Evolutionary conservation across 2,888 invertebrate genomes (phyloP).

Genomic region (Harmothoe impar): DNA sequence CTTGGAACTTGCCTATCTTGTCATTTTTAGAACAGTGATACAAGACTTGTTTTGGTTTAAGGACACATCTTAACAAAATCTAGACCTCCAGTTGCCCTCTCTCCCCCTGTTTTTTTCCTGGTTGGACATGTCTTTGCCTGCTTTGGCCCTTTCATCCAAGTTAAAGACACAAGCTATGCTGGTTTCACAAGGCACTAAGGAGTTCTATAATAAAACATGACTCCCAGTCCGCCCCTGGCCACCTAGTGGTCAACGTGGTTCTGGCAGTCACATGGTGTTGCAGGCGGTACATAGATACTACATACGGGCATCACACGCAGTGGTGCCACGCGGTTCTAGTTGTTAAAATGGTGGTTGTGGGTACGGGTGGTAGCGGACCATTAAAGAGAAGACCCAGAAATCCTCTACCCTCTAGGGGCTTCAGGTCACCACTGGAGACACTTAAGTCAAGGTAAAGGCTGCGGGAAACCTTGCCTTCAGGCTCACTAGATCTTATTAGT

Average conservation of each 20-base stretch:
- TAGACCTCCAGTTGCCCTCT: not conserved
- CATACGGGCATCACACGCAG: not conserved
- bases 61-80: conserved; percentile 33
- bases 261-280: not conserved
- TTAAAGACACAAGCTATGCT: conserved; percentile 41
- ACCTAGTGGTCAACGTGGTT: not conserved
- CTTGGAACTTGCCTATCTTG: not conserved
- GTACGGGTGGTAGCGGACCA: conserved; percentile 44
- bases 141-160: conserved; percentile 40
- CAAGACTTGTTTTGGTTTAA: not conserved
- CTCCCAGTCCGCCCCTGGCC: not conserved
- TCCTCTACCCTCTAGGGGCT: not conserved
- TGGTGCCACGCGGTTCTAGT: conserved; percentile 24
- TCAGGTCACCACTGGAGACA: not conserved
- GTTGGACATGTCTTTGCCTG: conserved; percentile 53
- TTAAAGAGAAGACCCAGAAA: not conserved
- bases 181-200: conserved; percentile 47
- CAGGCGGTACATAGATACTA: not conserved
- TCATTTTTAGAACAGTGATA: not conserved
- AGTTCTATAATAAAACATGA: not conserved
- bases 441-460: not conserved
- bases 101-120: not conserved
- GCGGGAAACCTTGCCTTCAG: conserved; percentile 2
- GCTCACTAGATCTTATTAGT: conserved; percentile 22
- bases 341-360: conserved; percentile 29